A percentile compares a stretch with the other conserved stretches of the same genome.
Evolutionary conservation across 2,888 invertebrate species (phyloP).

Genomic region (Agrotis clavis): DNA sequence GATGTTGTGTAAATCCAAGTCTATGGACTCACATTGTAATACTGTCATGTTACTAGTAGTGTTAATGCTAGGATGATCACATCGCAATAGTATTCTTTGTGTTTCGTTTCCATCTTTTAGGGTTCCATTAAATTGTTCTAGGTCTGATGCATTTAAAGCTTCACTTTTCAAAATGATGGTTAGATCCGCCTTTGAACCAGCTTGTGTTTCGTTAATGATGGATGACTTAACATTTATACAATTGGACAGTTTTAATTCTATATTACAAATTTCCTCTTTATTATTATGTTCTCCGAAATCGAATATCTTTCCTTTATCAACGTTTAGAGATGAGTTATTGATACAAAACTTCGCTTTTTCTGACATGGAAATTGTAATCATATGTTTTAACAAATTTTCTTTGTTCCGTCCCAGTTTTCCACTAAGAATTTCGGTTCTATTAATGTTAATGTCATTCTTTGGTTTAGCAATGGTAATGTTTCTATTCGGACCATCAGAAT

Average conservation of each 20-base stretch:
- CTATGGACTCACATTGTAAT: slow-evolving; percentile 33
- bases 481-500: neutral
- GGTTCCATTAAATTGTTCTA: slow-evolving; percentile 19
- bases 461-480: neutral
- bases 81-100: slow-evolving; percentile 29
- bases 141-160: slow-evolving; percentile 7
- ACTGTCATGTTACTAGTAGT: neutral
- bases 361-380: slow-evolving; percentile 20
- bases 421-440: neutral
- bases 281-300: neutral
- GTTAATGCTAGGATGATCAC: slow-evolving; percentile 3
- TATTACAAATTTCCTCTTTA: neutral
- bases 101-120: neutral
- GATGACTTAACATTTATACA: slow-evolving; percentile 13
- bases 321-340: neutral
- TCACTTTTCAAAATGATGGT: slow-evolving; percentile 29
- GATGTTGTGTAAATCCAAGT: slow-evolving; percentile 18
- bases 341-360: slow-evolving; percentile 27
- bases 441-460: neutral
- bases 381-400: neutral
- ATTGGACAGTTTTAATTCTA: slow-evolving; percentile 25
- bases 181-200: slow-evolving; percentile 19
- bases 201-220: slow-evolving; percentile 6
- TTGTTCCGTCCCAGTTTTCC: neutral
- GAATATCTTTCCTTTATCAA: slow-evolving; percentile 33